A percentile compares a stretch with the other conserved stretches of the same genome.
Evolutionary conservation across 2,797 vertebrate genomes (phyloP).

Genomic region (Tadarida brasiliensis): DNA sequence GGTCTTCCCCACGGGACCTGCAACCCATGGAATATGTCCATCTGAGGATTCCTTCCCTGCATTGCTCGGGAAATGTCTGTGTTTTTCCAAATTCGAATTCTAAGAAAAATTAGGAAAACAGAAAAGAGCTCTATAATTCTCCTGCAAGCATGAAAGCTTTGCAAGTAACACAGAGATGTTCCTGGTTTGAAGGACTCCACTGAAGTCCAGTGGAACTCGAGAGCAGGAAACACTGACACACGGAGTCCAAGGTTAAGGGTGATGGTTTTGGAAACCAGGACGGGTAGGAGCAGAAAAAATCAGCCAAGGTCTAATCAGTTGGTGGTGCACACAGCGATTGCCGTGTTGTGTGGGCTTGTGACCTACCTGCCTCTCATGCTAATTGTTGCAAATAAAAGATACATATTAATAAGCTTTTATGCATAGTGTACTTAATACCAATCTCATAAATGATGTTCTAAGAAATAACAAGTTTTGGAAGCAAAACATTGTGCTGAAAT

Average conservation of each 20-base stretch:
- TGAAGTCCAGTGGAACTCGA: neutral
- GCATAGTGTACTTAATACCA: neutral
- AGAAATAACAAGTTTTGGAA: conserved; percentile 23
- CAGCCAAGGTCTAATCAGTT: neutral
- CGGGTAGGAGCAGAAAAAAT: neutral
- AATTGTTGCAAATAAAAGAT: conserved; percentile 9
- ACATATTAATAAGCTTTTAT: neutral
- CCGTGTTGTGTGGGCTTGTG: neutral
- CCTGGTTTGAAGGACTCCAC: neutral
- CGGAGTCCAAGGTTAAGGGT: neutral
- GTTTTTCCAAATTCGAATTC: conserved; percentile 19
- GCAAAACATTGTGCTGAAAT: neutral
- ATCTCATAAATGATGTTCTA: neutral
- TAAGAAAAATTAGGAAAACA: conserved; percentile 23
- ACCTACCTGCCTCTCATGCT: neutral
- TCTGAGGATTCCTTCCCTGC: neutral
- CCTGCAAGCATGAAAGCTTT: neutral
- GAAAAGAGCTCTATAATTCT: neutral
- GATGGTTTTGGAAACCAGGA: conserved; percentile 28
- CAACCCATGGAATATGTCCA: neutral
- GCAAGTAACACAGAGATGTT: neutral
- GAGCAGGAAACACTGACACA: neutral
- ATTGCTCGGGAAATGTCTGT: neutral
- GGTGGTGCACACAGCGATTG: neutral
- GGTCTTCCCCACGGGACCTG: neutral